Evolutionary conservation across 1,140 invertebrate species (phyloP).

Genomic region (Ectropis grisescens): DNA sequence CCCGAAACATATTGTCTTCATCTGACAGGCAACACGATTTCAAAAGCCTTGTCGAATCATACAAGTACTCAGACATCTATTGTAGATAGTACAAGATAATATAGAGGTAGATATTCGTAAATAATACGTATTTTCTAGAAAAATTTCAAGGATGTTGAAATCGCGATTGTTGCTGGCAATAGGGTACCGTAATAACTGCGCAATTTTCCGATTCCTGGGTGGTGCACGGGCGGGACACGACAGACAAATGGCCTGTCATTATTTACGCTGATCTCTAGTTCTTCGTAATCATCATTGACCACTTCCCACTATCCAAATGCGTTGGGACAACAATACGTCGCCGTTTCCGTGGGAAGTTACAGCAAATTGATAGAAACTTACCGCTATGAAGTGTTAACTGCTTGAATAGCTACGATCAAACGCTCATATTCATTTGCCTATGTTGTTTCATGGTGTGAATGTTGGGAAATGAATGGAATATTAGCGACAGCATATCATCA

Average conservation of each 20-base stretch:
- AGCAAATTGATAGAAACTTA: constrained; percentile 13
- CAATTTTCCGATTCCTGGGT: constrained; percentile 3
- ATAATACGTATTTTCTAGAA: too few relatives aligned
- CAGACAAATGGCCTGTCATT: constrained; percentile 31
- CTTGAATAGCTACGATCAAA: too few relatives aligned
- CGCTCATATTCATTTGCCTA: too few relatives aligned
- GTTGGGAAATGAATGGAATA: too few relatives aligned
- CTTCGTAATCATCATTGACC: constrained; percentile 31
- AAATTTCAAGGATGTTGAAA: too few relatives aligned
- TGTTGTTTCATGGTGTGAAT: too few relatives aligned
- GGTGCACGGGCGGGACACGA: not conserved
- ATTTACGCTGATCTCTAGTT: constrained; percentile 29
- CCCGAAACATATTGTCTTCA: constrained; percentile 31
- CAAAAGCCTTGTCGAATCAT: constrained; percentile 23
- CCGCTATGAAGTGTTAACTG: too few relatives aligned
- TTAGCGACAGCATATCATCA: too few relatives aligned
- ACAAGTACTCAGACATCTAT: not conserved
- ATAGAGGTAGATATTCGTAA: too few relatives aligned
- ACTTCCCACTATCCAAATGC: constrained; percentile 29
- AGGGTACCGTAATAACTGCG: not conserved
- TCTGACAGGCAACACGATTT: constrained; percentile 11
- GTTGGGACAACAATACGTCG: constrained; percentile 21
- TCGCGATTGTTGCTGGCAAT: too few relatives aligned
- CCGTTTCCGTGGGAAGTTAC: constrained; percentile 42
- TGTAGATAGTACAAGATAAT: too few relatives aligned